Base-by-base conservation (phyloP, 2,797 vertebrate species). In the Pseudochaenichthys georgianus region DNA sequence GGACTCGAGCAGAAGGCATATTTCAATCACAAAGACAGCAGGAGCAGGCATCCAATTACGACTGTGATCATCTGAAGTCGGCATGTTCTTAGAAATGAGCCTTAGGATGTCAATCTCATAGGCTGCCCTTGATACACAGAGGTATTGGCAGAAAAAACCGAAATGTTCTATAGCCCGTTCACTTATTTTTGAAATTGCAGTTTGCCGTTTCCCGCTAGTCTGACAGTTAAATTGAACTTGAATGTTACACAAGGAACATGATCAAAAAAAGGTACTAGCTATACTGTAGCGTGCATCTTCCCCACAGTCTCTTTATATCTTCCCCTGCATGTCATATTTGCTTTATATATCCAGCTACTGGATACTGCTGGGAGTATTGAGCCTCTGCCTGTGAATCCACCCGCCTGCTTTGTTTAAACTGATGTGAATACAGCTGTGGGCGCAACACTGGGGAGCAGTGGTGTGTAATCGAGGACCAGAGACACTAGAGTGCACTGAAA, bases 1-100 rank as follows among this genome's bases (percentile, higher is more conserved):
- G 19, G 19, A 19, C 19, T 19, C 19, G 19, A 19, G 19, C 19
- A 19, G 19, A 19, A 19, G 88, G 86, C 87, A 65, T 73, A 67
- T 90, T 93, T 89, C 86, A 85, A 87, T 89, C 79, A 87, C 82
- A 89, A 87, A 86, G 65, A 68, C 86, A 90, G 87, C 84, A 9
- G 80, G 83, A 82, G 86, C 75, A 90, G 75, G 71, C 79, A 88
- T 85, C 67, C 84, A 81, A 72, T 84, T 86, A 89, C 75, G 78
- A 61, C 73, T 88, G 63, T 73, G 84, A 77, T 88, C 28, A 77
- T 77, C 70, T 82, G 63, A 81, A 86, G 83, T 78, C 67, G 76
- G 51, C 57, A 13, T 71, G 78, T 80, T 87, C 79, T 79, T 68
- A 50, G 55, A 48, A 86, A 69, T 31, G 54, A 63, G 67, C 42